phyloP scores from a whole-genome alignment of 2,797 vertebrate genomes.

The Taeniopygia guttata region DNA sequence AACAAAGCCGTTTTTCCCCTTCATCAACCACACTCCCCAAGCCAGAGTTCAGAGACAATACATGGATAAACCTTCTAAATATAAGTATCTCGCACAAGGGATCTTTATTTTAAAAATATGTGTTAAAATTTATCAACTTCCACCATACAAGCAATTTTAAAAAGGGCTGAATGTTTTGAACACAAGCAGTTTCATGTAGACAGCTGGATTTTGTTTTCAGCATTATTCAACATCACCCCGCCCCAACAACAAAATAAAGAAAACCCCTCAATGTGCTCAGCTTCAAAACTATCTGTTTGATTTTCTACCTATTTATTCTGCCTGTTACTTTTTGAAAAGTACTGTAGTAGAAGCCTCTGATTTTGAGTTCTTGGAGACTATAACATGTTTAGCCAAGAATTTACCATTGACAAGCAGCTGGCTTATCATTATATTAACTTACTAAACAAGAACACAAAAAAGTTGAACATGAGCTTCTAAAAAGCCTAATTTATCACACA shows the following conservation, averaged over 20 bases:
- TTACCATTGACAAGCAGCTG: background rate
- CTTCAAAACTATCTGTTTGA: background rate
- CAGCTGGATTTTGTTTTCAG: background rate
- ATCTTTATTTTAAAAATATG: background rate
- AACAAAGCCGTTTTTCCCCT: background rate
- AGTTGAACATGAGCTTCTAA: background rate
- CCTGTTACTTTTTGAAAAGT: background rate
- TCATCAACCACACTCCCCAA: background rate
- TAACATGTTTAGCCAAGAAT: background rate
- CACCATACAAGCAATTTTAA: background rate
- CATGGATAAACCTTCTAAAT: background rate
- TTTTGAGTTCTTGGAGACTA: background rate
- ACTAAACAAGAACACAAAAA: background rate
- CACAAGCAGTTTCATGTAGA: background rate
- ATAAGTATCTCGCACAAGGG: background rate
- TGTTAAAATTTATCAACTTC: background rate
- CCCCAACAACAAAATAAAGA: background rate
- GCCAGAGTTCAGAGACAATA: background rate
- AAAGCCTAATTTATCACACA: background rate
- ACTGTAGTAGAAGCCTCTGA: background rate
- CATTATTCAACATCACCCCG: background rate
- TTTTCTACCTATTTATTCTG: background rate
- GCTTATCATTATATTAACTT: background rate
- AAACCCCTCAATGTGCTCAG: rapidly evolving
- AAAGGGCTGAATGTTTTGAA: background rate